phyloP scores from a whole-genome alignment of 2,888 invertebrate species.

The Magallana nippona region DNA sequence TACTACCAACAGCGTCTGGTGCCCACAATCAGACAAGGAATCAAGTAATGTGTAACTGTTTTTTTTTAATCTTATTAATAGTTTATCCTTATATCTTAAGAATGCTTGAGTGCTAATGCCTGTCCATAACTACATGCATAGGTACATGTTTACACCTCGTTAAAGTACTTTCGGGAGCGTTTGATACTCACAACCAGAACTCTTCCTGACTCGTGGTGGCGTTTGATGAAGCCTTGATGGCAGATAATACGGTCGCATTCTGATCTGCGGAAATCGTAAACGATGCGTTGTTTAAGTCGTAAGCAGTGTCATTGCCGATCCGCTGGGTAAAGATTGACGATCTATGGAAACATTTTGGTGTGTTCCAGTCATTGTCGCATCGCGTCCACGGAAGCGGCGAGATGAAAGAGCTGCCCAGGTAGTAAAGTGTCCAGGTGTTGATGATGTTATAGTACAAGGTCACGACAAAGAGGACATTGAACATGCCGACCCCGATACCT shows the following conservation, averaged over 20 bases:
- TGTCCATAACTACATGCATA: too few species aligned
- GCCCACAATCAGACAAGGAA: too few species aligned
- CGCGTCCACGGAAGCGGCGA: slow-evolving; percentile 90
- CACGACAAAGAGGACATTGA: slow-evolving; percentile 90
- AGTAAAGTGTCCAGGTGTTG: slow-evolving; percentile 97
- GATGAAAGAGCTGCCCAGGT: slow-evolving; percentile 94
- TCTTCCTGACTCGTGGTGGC: slow-evolving; percentile 57
- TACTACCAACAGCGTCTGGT: too few species aligned
- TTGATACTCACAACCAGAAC: slow-evolving; percentile 61
- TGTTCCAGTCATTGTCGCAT: slow-evolving; percentile 83
- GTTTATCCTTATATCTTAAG: too few species aligned
- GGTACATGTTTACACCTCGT: too few species aligned
- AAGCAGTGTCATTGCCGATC: neutral
- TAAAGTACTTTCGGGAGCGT: too few species aligned
- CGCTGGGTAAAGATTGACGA: neutral
- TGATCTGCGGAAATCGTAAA: neutral
- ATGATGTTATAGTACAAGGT: slow-evolving; percentile 97
- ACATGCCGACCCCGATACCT: slow-evolving; percentile 82
- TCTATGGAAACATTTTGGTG: slow-evolving; percentile 55
- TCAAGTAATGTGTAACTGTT: too few species aligned
- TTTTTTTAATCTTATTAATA: too few species aligned
- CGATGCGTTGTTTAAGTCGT: neutral
- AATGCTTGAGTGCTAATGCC: too few species aligned
- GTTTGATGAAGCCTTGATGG: neutral
- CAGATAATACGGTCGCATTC: too few species aligned